Conservation (phyloP, 2,888 invertebrate species). For the Melieria picta region DNA sequence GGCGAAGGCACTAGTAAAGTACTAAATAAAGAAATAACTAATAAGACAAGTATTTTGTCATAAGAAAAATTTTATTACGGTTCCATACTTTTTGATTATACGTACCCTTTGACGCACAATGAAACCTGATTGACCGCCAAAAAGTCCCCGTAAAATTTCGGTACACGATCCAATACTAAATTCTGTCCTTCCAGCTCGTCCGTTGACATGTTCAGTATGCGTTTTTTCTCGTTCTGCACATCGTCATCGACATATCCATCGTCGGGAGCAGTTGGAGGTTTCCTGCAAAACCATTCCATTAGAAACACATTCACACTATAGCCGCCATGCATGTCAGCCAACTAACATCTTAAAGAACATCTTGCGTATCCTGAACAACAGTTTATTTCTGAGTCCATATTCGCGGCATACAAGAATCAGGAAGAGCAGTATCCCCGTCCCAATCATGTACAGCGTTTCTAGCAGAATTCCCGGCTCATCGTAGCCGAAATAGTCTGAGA, state of each 20-base stretch:
- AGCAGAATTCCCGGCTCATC: slow-evolving; percentile 76
- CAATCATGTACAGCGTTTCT: slow-evolving; percentile 72
- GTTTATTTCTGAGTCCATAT: slow-evolving; percentile 51
- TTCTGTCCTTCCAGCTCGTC: slow-evolving; percentile 66
- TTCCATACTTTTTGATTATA: no score
- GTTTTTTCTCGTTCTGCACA: slow-evolving; percentile 69
- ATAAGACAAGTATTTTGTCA: no score
- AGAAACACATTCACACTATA: background rate
- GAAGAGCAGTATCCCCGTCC: slow-evolving; percentile 72
- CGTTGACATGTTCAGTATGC: slow-evolving; percentile 65
- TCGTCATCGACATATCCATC: slow-evolving; percentile 68
- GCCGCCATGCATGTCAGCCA: slow-evolving; percentile 18
- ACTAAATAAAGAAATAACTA: no score
- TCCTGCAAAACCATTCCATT: slow-evolving; percentile 42
- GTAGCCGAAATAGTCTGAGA: slow-evolving; percentile 72
- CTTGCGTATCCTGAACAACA: slow-evolving; percentile 45
- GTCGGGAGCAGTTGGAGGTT: slow-evolving; percentile 55
- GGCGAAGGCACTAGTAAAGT: no score
- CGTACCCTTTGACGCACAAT: slow-evolving; percentile 66
- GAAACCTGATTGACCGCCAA: slow-evolving; percentile 83
- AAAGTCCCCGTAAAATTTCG: slow-evolving; percentile 79
- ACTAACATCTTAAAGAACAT: slow-evolving; percentile 47
- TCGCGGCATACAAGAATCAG: slow-evolving; percentile 74
- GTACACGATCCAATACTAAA: slow-evolving; percentile 73
- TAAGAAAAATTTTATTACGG: no score